Conservation (phyloP, 2,797 vertebrate genomes). For the Melanotaenia nigrans region DNA sequence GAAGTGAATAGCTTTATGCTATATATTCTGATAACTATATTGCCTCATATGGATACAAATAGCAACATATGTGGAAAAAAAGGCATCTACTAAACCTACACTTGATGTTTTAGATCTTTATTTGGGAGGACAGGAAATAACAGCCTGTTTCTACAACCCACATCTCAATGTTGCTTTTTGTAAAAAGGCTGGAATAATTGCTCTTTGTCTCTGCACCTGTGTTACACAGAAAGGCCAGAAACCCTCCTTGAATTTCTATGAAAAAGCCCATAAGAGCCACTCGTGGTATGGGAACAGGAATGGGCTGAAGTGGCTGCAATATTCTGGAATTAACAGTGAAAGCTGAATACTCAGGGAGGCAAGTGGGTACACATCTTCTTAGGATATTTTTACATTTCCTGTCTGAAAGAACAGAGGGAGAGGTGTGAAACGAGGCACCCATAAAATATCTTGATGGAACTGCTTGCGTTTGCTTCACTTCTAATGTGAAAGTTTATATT, state of each 20-base stretch:
- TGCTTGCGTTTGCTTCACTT: slow-evolving; percentile 6
- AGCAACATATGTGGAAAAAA: slow-evolving; percentile 20
- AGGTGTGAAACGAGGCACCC: slow-evolving; percentile 20
- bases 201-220: slow-evolving; percentile 74
- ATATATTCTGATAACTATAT: slow-evolving; percentile 4
- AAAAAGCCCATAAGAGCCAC: slow-evolving; percentile 72
- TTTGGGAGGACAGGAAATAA: slow-evolving; percentile 52
- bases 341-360: slow-evolving; percentile 62
- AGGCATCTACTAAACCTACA: slow-evolving; percentile 21
- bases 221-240: slow-evolving; percentile 61
- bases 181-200: slow-evolving; percentile 67
- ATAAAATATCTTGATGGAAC: slow-evolving; percentile 12
- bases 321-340: slow-evolving; percentile 71
- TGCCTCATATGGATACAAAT: slow-evolving; percentile 5
- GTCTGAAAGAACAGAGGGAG: slow-evolving; percentile 52
- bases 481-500: not conserved
- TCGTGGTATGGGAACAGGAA: slow-evolving; percentile 57
- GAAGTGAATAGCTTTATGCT: not conserved
- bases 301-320: slow-evolving; percentile 71
- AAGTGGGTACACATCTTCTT: slow-evolving; percentile 73
- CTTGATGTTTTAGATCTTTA: slow-evolving; percentile 48
- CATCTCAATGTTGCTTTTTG: slow-evolving; percentile 52
- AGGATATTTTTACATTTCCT: slow-evolving; percentile 77
- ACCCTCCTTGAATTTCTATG: slow-evolving; percentile 70
- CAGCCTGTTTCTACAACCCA: slow-evolving; percentile 58